Evolutionary conservation across 1,140 invertebrate species (phyloP).

Genomic region (Lysiphlebus fabarum): DNA sequence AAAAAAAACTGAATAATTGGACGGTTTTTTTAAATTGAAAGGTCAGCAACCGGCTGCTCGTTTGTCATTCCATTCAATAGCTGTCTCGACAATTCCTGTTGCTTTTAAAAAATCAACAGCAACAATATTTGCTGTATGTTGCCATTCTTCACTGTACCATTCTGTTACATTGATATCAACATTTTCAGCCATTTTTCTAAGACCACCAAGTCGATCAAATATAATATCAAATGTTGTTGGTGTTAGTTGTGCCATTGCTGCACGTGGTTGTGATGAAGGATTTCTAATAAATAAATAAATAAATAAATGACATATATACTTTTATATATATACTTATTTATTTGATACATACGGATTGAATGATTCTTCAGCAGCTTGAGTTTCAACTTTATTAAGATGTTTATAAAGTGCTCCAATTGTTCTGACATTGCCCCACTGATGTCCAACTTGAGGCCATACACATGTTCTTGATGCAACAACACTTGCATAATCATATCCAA

Average conservation of each 20-base stretch:
- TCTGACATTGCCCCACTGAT: slow-evolving; percentile 63
- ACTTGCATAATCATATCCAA: slow-evolving; percentile 57
- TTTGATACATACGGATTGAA: slow-evolving; percentile 41
- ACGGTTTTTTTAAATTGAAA: neutral
- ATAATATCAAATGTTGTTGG: slow-evolving; percentile 57
- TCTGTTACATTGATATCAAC: slow-evolving; percentile 60
- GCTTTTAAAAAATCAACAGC: slow-evolving; percentile 62
- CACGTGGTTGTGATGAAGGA: slow-evolving; percentile 34
- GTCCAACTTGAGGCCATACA: slow-evolving; percentile 54
- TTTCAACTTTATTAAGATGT: slow-evolving; percentile 48
- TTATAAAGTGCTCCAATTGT: slow-evolving; percentile 51
- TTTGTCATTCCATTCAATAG: slow-evolving; percentile 57
- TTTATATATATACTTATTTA: neutral
- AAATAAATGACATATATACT: no score
- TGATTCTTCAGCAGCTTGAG: slow-evolving; percentile 20
- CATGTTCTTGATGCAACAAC: slow-evolving; percentile 36
- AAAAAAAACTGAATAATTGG: neutral
- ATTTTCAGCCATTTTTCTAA: slow-evolving; percentile 59
- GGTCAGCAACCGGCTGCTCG: slow-evolving; percentile 28
- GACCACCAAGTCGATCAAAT: slow-evolving; percentile 54
- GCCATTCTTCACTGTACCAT: slow-evolving; percentile 59
- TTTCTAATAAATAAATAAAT: no score
- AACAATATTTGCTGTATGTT: slow-evolving; percentile 60
- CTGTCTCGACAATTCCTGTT: slow-evolving; percentile 59
- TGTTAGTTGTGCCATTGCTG: slow-evolving; percentile 67